A percentile compares a stretch with the other conserved stretches of the same genome.
Conservation (phyloP, 1,140 invertebrate species). For the Drosophila mauritiana region DNA sequence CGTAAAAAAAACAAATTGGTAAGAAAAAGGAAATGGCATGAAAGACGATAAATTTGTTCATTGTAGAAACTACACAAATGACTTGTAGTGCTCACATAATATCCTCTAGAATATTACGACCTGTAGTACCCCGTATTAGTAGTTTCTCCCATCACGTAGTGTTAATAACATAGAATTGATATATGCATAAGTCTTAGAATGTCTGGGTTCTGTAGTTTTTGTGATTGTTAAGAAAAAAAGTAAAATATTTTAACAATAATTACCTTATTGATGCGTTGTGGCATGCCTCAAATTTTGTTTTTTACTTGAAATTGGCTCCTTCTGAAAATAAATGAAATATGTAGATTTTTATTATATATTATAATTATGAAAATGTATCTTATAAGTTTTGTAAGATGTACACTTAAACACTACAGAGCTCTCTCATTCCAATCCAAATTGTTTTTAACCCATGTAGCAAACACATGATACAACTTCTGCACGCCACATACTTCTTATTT, state of each 20-base stretch:
- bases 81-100: slow-evolving; percentile 52
- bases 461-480: slow-evolving; percentile 36
- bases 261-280: slow-evolving; percentile 3
- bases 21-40: slow-evolving; percentile 67
- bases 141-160: slow-evolving; percentile 24
- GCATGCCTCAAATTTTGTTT: not conserved
- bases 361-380: too few species aligned
- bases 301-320: not conserved
- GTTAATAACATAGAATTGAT: slow-evolving; percentile 16
- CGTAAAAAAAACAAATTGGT: slow-evolving; percentile 75
- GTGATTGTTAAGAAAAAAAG: not conserved
- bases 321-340: not conserved
- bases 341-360: too few species aligned
- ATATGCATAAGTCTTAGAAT: not conserved
- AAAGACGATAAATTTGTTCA: slow-evolving; percentile 58
- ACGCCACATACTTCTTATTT: slow-evolving; percentile 34
- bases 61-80: slow-evolving; percentile 62
- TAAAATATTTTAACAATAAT: not conserved
- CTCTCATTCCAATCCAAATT: slow-evolving; percentile 33
- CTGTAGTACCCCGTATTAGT: slow-evolving; percentile 35
- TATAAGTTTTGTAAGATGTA: not conserved
- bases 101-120: slow-evolving; percentile 2
- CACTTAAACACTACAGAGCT: slow-evolving; percentile 9
- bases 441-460: slow-evolving; percentile 53
- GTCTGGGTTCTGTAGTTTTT: slow-evolving; percentile 7